Evolutionary conservation across 2,797 vertebrate species (phyloP).

Genomic region (Chelmon rostratus): DNA sequence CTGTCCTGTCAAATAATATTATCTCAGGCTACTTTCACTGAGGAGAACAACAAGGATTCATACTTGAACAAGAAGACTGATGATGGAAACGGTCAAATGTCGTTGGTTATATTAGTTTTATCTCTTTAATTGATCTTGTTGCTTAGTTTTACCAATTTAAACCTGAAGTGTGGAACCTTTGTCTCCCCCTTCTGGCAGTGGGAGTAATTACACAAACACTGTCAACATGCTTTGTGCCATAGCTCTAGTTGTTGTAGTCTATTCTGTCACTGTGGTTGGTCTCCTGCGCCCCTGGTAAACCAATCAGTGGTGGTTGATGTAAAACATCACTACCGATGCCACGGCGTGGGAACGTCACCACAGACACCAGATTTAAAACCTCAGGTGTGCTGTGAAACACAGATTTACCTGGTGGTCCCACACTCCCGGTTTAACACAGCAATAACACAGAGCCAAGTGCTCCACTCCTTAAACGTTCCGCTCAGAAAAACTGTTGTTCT

Average conservation of each 20-base stretch:
- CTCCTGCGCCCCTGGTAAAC: no score
- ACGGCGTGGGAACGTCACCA: no score
- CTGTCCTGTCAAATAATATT: slow-evolving; percentile 29
- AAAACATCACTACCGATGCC: no score
- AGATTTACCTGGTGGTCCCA: no score
- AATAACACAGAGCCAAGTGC: neutral
- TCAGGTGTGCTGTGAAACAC: no score
- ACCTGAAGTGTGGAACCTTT: neutral
- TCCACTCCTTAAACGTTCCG: neutral
- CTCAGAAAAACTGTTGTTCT: neutral
- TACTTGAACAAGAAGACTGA: slow-evolving; percentile 51
- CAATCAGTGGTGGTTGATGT: no score
- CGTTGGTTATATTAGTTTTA: neutral
- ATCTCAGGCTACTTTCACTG: slow-evolving; percentile 53
- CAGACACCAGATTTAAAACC: no score
- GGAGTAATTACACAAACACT: no score
- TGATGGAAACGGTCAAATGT: slow-evolving; percentile 15
- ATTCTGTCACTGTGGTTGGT: no score
- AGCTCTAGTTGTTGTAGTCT: no score
- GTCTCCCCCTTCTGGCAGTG: no score
- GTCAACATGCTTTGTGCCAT: no score
- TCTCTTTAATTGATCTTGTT: neutral
- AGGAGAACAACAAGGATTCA: slow-evolving; percentile 39
- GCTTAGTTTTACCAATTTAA: neutral
- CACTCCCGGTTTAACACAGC: neutral